Base-by-base conservation (phyloP, 2,797 vertebrate species). In the Pantherophis vulpinus region DNA sequence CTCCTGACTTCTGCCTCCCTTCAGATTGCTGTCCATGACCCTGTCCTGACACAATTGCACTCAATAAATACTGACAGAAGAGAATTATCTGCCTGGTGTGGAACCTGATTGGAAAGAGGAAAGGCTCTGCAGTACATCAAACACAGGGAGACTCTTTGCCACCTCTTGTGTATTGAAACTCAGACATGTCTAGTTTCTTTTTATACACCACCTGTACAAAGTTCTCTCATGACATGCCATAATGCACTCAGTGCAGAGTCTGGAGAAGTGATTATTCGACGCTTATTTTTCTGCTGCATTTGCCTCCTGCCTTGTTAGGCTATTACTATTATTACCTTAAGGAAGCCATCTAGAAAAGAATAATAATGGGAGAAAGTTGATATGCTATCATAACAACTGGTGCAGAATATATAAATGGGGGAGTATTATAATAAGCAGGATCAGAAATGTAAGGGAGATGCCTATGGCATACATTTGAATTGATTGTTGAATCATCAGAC, bases 301-400 rank as follows among this genome's bases (percentile, higher is more conserved):
- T 93, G 20, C 29, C 5, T 90, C 86, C 10, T 86, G n/a, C 23
- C n/a, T 94, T 91, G 16, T 56, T 37, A 58, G 42, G 27, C 58
- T 42, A 63, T 86, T 90, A 37, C 66, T 66, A 37, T 61, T 18
- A 25, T 60, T 47, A 94, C 93, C 93, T 92, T 63, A 94, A 91
- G 94, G 92, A 92, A 66, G 25, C 56, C 90, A 93, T 91, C 0
- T 2, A 96, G 88, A 6, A 5, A 90, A 55, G 6, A 61, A 58
- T 13, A 87, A 91, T 87, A 90, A 92, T 18, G 51, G 87, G 92
- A 83, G 79, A 74, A 92, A 95, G 87, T 14, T 29, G 87, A 25
- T 42, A 86, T 83, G 32, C 29, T 70, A 10, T 70, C 54, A n/a
- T n/a, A 32, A 74, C 32, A 51, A 20, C 10, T 90, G 29, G 42